Conservation (phyloP, 2,888 invertebrate genomes). For the Oxycera nigricornis region DNA sequence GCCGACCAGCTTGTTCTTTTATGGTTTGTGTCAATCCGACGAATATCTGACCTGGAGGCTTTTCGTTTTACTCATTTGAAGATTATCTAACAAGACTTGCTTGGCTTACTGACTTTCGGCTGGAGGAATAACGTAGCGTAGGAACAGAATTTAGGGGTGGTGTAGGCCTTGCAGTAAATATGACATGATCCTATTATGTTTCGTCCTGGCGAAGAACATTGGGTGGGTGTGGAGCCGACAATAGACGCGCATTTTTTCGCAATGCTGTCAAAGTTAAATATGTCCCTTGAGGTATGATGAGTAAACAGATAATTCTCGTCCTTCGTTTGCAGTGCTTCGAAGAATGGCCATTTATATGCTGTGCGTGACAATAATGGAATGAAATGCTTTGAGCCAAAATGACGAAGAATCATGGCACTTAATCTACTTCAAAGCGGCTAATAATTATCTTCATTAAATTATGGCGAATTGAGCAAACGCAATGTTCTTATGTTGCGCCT, state of each 20-base stretch:
- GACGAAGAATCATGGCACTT: too few relatives aligned
- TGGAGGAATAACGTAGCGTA: background rate
- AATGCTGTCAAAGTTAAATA: constrained; percentile 25
- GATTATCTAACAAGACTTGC: background rate
- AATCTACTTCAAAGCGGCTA: too few relatives aligned
- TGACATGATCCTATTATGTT: constrained; percentile 10
- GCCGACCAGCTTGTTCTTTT: background rate
- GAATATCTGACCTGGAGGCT: constrained; percentile 9
- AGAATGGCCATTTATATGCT: background rate
- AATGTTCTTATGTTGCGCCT: too few relatives aligned
- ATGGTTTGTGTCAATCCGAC: constrained; percentile 1
- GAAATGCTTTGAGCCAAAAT: background rate
- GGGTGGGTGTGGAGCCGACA: constrained; percentile 11
- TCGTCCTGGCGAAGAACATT: background rate
- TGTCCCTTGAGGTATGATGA: background rate
- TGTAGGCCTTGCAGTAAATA: constrained; percentile 12
- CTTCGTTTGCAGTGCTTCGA: background rate
- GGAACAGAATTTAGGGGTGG: background rate
- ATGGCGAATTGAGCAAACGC: too few relatives aligned
- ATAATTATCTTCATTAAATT: too few relatives aligned
- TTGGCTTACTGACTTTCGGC: background rate
- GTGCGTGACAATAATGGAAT: constrained; percentile 19
- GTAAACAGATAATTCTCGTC: background rate
- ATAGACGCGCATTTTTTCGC: background rate
- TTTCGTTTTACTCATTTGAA: constrained; percentile 9